Percentiles rank a stretch among this genome's conserved stretches.
Conservation (phyloP, 2,888 invertebrate genomes). For the Steinernema carpocapsae region DNA sequence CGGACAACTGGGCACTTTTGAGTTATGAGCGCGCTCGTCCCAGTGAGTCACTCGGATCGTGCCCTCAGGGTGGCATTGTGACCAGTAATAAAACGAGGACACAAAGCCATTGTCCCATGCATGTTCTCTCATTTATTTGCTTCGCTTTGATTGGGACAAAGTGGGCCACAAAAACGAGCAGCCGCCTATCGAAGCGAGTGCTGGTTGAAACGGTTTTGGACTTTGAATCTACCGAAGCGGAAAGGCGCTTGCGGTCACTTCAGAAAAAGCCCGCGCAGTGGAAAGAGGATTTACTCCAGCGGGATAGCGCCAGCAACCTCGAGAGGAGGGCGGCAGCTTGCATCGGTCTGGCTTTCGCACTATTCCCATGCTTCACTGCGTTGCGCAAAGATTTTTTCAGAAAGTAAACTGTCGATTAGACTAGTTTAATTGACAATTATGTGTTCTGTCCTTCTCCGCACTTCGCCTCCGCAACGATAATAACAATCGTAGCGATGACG, state of each 20-base stretch:
- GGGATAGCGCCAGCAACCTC: neutral
- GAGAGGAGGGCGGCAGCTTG: neutral
- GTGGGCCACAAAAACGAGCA: neutral
- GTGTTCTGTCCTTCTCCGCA: slow-evolving; percentile 11
- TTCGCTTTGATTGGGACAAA: neutral
- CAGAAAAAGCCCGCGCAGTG: neutral
- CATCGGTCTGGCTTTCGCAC: slow-evolving; percentile 8
- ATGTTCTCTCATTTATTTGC: slow-evolving; percentile 11
- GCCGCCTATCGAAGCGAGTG: neutral
- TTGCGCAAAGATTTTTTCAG: slow-evolving; percentile 22
- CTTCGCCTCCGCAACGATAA: slow-evolving; percentile 34
- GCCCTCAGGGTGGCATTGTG: neutral
- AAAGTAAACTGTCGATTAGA: slow-evolving; percentile 27
- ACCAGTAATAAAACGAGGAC: neutral
- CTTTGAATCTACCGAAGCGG: neutral
- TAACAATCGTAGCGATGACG: slow-evolving; percentile 21
- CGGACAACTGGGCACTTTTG: slow-evolving; percentile 4
- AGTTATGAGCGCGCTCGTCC: slow-evolving; percentile 18
- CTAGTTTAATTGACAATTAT: slow-evolving; percentile 32
- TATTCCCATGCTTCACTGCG: neutral
- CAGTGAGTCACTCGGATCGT: neutral
- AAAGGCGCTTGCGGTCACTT: slow-evolving; percentile 3
- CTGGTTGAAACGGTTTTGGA: neutral
- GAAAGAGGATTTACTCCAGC: neutral
- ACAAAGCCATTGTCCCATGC: slow-evolving; percentile 28